Evolutionary conservation across 2,888 invertebrate species (phyloP).

Genomic region (Trissolcus japonicus): DNA sequence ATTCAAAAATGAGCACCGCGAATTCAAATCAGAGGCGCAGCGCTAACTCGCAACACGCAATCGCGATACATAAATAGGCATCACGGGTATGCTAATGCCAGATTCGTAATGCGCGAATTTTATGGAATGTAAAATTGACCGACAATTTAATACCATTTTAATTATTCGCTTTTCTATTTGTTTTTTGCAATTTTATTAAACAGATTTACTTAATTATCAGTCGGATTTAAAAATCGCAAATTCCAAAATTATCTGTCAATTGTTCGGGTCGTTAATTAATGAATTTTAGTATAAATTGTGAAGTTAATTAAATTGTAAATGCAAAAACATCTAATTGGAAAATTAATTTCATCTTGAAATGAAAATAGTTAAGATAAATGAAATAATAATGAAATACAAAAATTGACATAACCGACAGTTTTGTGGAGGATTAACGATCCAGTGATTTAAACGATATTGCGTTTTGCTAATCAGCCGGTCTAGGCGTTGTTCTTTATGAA

Average conservation of each 20-base stretch:
- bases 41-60: constrained; percentile 37
- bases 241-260: too few relatives aligned
- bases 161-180: background rate
- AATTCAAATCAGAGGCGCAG: constrained; percentile 46
- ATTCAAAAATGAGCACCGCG: constrained; percentile 47
- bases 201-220: constrained; percentile 10
- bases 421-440: constrained; percentile 11
- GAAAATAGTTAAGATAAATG: too few relatives aligned
- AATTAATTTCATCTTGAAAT: too few relatives aligned
- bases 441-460: constrained; percentile 33
- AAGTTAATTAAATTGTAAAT: too few relatives aligned
- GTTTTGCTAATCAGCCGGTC: constrained; percentile 29
- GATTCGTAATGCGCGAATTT: constrained; percentile 5
- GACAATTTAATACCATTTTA: background rate
- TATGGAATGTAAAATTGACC: too few relatives aligned
- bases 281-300: too few relatives aligned
- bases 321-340: too few relatives aligned
- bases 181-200: background rate
- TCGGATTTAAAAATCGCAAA: too few relatives aligned
- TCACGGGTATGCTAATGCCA: constrained; percentile 42
- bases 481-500: constrained; percentile 29
- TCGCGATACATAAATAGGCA: constrained; percentile 40
- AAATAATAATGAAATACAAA: too few relatives aligned
- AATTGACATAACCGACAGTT: too few relatives aligned
- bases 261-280: too few relatives aligned